Percentiles rank a stretch among this genome's conserved stretches.
phyloP scores from a whole-genome alignment of 2,113 vertebrate genomes.

The Lipophrys pholis region DNA sequence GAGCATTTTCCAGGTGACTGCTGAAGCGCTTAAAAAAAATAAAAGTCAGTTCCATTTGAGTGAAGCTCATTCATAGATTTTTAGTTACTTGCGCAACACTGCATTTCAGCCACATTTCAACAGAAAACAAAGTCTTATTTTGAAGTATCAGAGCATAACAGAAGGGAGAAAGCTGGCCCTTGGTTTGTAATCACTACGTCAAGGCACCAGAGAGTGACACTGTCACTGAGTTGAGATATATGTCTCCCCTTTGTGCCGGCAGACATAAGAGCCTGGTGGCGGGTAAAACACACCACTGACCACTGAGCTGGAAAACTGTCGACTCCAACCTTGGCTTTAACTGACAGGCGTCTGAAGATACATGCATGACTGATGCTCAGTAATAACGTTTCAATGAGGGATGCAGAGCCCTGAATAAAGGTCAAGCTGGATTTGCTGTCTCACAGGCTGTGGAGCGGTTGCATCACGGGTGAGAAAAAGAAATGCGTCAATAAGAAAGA shows the following conservation, averaged over 20 bases:
- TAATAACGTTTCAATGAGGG: constrained; percentile 18
- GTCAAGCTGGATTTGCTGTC: constrained; percentile 14
- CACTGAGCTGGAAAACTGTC: constrained; percentile 35
- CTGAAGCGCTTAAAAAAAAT: too few relatives aligned
- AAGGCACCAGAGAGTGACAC: constrained; percentile 3
- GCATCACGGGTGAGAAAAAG: not conserved
- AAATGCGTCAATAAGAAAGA: not conserved
- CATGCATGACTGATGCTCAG: constrained; percentile 14
- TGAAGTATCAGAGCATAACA: too few relatives aligned
- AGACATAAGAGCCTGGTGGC: constrained; percentile 16
- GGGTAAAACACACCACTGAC: constrained; percentile 26
- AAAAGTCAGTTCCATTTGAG: too few relatives aligned
- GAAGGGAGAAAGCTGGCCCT: not conserved
- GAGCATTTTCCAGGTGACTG: too few relatives aligned
- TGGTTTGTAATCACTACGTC: not conserved
- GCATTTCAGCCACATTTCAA: too few relatives aligned
- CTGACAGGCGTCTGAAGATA: constrained; percentile 42
- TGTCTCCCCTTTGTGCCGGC: not conserved
- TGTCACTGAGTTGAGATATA: not conserved
- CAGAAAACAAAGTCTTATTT: too few relatives aligned
- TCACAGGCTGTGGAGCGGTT: not conserved
- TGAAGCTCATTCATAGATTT: too few relatives aligned
- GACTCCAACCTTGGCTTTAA: constrained; percentile 20
- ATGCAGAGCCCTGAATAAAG: constrained; percentile 11
- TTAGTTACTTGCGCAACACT: too few relatives aligned